phyloP scores from a whole-genome alignment of 2,797 vertebrate species.

The Mionectes olivaceus region DNA sequence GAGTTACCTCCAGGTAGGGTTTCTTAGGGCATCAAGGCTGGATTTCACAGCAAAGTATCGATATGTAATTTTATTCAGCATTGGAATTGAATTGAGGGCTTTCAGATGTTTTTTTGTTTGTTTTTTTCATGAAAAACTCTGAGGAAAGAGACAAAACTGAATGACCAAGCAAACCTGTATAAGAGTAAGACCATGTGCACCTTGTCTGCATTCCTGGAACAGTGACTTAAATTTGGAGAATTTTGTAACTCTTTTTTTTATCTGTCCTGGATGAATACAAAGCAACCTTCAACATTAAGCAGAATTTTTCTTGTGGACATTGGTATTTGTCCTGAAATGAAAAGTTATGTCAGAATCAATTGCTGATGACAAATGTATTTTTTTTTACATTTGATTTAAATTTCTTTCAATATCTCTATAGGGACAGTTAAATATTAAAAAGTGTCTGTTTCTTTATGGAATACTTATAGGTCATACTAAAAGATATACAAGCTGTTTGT shows the following conservation, averaged over 20 bases:
- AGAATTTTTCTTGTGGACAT: neutral
- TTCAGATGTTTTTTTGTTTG: neutral
- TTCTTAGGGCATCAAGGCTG: neutral
- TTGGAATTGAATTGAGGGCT: neutral
- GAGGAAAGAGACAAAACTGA: neutral
- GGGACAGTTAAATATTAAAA: neutral
- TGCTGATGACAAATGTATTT: neutral
- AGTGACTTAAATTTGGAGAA: neutral
- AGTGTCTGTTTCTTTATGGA: neutral
- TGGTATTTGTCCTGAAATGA: neutral
- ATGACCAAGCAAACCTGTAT: no score
- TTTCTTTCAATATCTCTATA: accelerated
- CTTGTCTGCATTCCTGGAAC: neutral
- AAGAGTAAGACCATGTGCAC: neutral
- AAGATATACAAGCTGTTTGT: neutral
- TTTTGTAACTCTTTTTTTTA: neutral
- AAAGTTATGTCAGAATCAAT: neutral
- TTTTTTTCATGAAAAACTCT: neutral
- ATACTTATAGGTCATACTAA: neutral
- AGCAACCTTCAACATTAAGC: neutral
- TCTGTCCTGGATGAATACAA: neutral
- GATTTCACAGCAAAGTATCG: neutral
- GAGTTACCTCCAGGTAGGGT: neutral
- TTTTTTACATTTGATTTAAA: neutral
- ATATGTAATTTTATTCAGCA: neutral